These are phyloP conservation scores for Pantherophis vulpinus DNA, from an alignment of 2,797 vertebrate genomes.

Conservation along the genomic window DNA sequence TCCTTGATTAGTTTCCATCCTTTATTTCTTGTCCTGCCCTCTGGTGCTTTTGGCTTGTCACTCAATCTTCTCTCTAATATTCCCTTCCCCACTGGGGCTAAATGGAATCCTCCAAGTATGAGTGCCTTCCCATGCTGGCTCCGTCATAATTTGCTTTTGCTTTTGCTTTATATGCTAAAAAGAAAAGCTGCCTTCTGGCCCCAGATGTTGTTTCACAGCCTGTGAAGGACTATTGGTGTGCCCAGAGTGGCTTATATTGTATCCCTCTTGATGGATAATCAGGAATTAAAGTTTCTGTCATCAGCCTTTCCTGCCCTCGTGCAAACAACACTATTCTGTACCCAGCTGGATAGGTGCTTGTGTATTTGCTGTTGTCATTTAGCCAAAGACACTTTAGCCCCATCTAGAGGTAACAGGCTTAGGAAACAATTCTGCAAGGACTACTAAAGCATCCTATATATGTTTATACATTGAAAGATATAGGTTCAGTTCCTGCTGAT, in stretches of 20 bases:
- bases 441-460: background rate
- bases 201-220: background rate
- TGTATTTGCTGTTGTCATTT: background rate
- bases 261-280: background rate
- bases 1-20: no score
- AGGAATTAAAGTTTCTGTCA: background rate
- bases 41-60: background rate
- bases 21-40: no score
- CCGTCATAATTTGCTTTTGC: background rate
- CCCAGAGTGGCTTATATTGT: background rate
- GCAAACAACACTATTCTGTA: background rate
- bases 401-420: slow-evolving; percentile 37
- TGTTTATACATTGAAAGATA: background rate
- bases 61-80: background rate
- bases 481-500: background rate
- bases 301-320: background rate
- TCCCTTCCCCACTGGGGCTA: background rate
- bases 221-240: background rate
- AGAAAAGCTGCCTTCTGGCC: background rate
- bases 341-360: background rate
- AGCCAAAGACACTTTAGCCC: slow-evolving; percentile 26
- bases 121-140: background rate
- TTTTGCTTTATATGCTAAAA: background rate
- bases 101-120: background rate
- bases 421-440: background rate